These are phyloP conservation scores for Stomorhina lunata DNA, from an alignment of 2,888 invertebrate species.

Conservation along the genomic window DNA sequence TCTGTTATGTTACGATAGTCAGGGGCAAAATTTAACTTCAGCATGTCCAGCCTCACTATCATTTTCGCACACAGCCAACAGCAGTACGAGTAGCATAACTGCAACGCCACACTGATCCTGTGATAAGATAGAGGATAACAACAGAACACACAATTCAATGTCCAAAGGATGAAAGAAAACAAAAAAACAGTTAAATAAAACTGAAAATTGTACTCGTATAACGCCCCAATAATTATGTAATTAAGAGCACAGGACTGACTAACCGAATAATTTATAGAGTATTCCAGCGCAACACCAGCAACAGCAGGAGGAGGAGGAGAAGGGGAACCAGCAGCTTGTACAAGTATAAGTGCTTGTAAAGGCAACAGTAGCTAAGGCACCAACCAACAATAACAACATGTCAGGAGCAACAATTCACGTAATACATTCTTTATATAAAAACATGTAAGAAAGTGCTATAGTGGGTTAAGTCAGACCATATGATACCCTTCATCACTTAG, in stretches of 20 bases:
- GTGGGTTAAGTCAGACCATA: too few species aligned
- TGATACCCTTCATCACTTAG: too few species aligned
- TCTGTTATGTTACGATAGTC: too few species aligned
- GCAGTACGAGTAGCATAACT: too few species aligned
- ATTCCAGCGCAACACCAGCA: slow-evolving; percentile 10
- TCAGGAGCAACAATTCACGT: too few species aligned
- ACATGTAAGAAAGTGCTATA: too few species aligned
- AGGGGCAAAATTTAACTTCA: neutral
- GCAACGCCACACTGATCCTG: slow-evolving; percentile 9
- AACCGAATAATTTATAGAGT: slow-evolving; percentile 61
- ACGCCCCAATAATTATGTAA: slow-evolving; percentile 65
- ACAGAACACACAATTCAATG: neutral
- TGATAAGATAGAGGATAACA: neutral
- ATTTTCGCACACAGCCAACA: slow-evolving; percentile 16
- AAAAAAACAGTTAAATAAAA: neutral
- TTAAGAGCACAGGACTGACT: slow-evolving; percentile 59
- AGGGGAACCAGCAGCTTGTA: neutral
- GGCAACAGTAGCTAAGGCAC: slow-evolving; percentile 1
- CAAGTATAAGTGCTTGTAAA: neutral
- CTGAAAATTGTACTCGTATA: slow-evolving; percentile 47
- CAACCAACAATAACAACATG: neutral
- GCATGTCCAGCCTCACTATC: slow-evolving; percentile 33
- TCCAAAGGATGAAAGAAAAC: neutral
- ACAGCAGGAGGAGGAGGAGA: too few species aligned
- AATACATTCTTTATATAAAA: too few species aligned